Evolutionary conservation across 2,888 invertebrate species (phyloP), one percentile per base, ranked within the genome.

Genomic region (Lamellibrachia columna): DNA sequence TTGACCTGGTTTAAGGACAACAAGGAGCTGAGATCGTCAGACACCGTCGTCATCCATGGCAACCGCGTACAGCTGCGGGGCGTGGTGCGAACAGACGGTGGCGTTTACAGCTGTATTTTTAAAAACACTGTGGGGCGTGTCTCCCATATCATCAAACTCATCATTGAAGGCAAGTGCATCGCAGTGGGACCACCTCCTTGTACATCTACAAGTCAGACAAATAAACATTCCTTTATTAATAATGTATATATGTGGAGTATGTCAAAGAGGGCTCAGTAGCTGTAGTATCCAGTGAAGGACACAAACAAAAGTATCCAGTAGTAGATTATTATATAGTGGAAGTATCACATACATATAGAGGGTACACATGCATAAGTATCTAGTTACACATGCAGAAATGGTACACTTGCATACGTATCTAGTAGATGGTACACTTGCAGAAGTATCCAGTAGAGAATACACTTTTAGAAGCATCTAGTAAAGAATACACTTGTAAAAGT

Each of bases 61-160:
- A 94, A 93, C 93, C 90, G 93, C 55, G 91, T 94, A 40, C 92
- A 93, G 96, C 98, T 99, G 97, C 98, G 98, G 96, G 98, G 98
- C 97, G 98, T 99, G 96, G 97, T 98, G 95, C 98, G 98, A 97
- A 98, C 98, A 96, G 99, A 99, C 97, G 99, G 99, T 96, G 99
- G 99, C 93, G 99, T 99, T 97, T 99, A 99, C 97, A 98, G 98
- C 95, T 99, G 99, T 97, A 98, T 98, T 96, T 99, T 99, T 95
- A 97, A 98, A 95, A 99, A 99, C 97, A 98, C 98, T 95, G 99
- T 99, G 97, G 99, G 99, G 28, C 98, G 98, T 97, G 98, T 99
- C 95, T 98, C 98, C 96, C 99, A 99, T 97, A 98, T 98, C 94
- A 98, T 99, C 95, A 97, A 99, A 96, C 98, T 99, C 96, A 98